A percentile compares a stretch with the other conserved stretches of the same genome.
Evolutionary conservation across 2,888 invertebrate species (phyloP).

Genomic region (Pelosia muscerda): DNA sequence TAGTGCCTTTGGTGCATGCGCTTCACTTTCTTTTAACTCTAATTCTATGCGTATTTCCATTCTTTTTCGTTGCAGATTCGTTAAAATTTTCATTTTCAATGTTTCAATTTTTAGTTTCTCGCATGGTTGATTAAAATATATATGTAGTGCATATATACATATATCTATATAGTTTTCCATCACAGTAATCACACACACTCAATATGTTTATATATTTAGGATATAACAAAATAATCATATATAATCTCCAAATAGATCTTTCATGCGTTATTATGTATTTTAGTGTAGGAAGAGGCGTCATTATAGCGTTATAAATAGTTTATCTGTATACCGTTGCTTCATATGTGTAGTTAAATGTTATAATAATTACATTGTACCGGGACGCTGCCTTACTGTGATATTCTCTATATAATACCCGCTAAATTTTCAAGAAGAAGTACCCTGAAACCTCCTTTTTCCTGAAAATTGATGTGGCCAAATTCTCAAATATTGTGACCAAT

Average conservation of each 20-base stretch:
- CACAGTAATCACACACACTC: conserved; percentile 38
- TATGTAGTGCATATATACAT: conserved; percentile 16
- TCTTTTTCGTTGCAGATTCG: conserved; percentile 17
- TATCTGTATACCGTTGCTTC: conserved; percentile 67
- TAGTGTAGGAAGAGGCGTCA: conserved; percentile 44
- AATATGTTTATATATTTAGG: conserved; percentile 30
- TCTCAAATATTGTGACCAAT: neutral
- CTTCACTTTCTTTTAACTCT: conserved; percentile 29
- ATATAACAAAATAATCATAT: conserved; percentile 16
- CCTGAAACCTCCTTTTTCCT: neutral
- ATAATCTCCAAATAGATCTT: conserved; percentile 11
- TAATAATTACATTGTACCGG: conserved; percentile 57
- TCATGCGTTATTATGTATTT: conserved; percentile 41
- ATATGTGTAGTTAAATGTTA: conserved; percentile 68
- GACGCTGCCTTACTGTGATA: conserved; percentile 59
- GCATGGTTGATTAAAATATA: conserved; percentile 24
- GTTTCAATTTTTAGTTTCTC: conserved; percentile 18
- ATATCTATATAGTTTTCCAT: conserved; percentile 26
- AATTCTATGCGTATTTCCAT: conserved; percentile 29
- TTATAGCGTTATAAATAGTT: conserved; percentile 50
- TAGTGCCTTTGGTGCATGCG: conserved; percentile 50
- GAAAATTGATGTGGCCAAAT: neutral
- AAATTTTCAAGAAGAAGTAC: neutral
- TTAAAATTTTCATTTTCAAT: neutral
- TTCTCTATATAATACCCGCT: conserved; percentile 12